These are phyloP conservation scores for Centropus unirufus DNA, from an alignment of 2,113 vertebrate genomes.

Conservation along the genomic window DNA sequence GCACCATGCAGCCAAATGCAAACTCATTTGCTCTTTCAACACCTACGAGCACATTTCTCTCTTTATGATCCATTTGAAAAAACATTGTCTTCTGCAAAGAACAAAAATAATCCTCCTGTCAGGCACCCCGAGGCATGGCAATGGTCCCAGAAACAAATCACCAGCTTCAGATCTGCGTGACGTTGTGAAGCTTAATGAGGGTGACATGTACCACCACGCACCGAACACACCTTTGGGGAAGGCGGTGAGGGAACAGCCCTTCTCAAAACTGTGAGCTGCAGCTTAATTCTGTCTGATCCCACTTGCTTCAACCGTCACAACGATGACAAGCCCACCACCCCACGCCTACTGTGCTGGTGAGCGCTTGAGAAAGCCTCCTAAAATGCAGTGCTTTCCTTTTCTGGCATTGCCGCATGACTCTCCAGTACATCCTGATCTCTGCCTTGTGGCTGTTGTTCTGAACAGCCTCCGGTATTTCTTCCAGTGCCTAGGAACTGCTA, in stretches of 20 bases:
- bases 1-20: slow-evolving; percentile 15
- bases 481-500: background rate
- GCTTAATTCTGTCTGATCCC: background rate
- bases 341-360: background rate
- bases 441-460: background rate
- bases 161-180: background rate
- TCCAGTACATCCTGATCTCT: background rate
- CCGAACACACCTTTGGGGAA: background rate
- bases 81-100: slow-evolving; percentile 52
- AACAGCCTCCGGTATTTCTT: background rate
- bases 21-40: slow-evolving; percentile 48
- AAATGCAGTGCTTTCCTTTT: background rate
- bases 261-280: background rate
- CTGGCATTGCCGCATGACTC: background rate
- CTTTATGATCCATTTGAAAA: slow-evolving; percentile 52
- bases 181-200: background rate
- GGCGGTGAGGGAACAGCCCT: background rate
- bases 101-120: slow-evolving; percentile 38
- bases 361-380: background rate
- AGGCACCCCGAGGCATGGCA: slow-evolving; percentile 55
- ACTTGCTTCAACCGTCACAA: background rate
- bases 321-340: background rate
- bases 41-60: slow-evolving; percentile 54
- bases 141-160: slow-evolving; percentile 49
- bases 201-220: slow-evolving; percentile 14